phyloP scores from a whole-genome alignment of 2,797 vertebrate genomes.

The Phalloptychus januarius region DNA sequence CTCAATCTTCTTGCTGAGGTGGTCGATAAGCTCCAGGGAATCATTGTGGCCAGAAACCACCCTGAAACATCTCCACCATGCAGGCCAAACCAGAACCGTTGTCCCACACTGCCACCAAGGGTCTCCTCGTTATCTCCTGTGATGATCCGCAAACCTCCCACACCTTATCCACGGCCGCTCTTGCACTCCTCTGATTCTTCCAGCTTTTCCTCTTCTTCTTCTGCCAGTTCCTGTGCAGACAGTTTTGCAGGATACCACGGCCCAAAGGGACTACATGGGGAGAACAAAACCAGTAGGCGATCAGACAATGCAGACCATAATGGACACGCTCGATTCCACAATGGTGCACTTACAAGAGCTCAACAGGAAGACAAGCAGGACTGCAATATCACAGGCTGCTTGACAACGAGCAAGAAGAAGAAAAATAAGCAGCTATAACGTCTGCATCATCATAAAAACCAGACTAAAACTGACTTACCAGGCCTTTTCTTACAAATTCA shows the following conservation, averaged over 20 bases:
- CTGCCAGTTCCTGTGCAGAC: constrained; percentile 35
- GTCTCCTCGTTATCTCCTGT: constrained; percentile 51
- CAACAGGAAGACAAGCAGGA: constrained; percentile 35
- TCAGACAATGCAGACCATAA: constrained; percentile 6
- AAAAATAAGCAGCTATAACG: constrained; percentile 58
- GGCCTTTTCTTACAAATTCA: background rate
- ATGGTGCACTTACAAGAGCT: constrained; percentile 29
- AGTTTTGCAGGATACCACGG: background rate
- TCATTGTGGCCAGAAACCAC: constrained; percentile 57
- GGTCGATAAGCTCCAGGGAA: constrained; percentile 76
- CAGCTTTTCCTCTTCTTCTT: constrained; percentile 29
- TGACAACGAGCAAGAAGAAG: constrained; percentile 68
- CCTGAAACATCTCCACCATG: background rate
- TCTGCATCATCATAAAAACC: background rate
- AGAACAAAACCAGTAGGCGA: constrained; percentile 14
- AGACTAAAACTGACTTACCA: background rate
- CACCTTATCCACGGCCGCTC: constrained; percentile 5
- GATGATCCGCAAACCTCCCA: constrained; percentile 29
- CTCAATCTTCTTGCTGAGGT: constrained; percentile 73
- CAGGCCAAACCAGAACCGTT: background rate
- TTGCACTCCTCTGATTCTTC: constrained; percentile 36
- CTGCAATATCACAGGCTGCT: constrained; percentile 50
- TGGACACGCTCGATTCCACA: constrained; percentile 43
- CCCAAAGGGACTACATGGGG: background rate
- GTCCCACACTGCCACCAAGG: constrained; percentile 39